Conservation (phyloP, 2,113 vertebrate species). For the Neogobius melanostomus region DNA sequence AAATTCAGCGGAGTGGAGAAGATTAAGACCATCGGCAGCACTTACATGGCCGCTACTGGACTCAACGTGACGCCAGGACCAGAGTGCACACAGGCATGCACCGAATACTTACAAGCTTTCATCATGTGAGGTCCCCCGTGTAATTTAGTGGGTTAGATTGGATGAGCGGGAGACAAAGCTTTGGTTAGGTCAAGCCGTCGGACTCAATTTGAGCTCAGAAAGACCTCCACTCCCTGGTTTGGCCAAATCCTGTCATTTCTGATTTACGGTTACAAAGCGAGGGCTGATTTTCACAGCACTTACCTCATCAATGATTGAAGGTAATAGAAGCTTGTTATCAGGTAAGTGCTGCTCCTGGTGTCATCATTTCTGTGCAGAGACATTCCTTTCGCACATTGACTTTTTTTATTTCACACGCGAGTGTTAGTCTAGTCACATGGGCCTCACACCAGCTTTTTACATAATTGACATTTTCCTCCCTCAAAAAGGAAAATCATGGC, state of each 20-base stretch:
- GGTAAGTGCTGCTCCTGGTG: not conserved
- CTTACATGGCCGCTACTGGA: conserved; percentile 97
- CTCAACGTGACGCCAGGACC: conserved; percentile 88
- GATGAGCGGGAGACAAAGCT: not conserved
- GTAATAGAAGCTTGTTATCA: not conserved
- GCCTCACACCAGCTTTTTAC: not conserved
- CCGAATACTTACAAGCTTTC: conserved; percentile 9
- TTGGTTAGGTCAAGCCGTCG: not conserved
- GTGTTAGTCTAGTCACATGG: not conserved
- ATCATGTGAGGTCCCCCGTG: conserved; percentile 5
- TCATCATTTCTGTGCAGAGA: not conserved
- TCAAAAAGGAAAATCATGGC: not conserved
- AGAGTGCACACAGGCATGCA: conserved; percentile 85
- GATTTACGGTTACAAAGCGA: not conserved
- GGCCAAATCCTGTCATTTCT: conserved; percentile 1
- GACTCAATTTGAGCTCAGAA: not conserved
- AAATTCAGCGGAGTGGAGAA: conserved; percentile 96
- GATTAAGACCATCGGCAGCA: conserved; percentile 99
- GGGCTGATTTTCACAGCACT: not conserved
- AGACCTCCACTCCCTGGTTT: conserved; percentile 1
- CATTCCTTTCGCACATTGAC: not conserved
- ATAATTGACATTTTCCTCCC: conserved; percentile 7
- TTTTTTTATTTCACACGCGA: not conserved
- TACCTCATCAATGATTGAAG: conserved; percentile 1
- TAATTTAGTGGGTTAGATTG: conserved; percentile 1